Percentiles rank a stretch among this genome's conserved stretches.
Conservation (phyloP, 2,888 invertebrate genomes). For the Drosophila cracens region DNA sequence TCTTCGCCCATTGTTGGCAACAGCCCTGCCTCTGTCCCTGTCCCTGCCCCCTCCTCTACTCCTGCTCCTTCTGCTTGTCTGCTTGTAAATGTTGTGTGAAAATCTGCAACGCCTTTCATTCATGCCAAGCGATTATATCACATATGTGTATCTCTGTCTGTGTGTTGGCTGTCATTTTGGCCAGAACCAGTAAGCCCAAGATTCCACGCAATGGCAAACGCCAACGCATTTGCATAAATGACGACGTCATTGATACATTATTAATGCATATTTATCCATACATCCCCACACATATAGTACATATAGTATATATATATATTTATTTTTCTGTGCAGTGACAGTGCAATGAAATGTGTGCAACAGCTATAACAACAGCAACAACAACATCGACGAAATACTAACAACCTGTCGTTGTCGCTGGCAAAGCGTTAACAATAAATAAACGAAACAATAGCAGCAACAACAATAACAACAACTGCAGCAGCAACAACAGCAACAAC, state of each 20-base stretch:
- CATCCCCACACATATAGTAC: conserved; percentile 17
- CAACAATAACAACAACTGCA: conserved; percentile 38
- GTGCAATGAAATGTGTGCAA: conserved; percentile 73
- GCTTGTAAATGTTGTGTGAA: conserved; percentile 62
- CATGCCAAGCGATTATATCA: conserved; percentile 75
- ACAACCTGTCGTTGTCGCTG: conserved; percentile 79
- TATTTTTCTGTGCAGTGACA: conserved; percentile 50
- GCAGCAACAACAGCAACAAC: conserved; percentile 50
- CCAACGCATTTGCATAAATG: conserved; percentile 43
- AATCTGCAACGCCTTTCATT: conserved; percentile 78
- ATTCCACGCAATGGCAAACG: conserved; percentile 39
- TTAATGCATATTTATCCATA: conserved; percentile 30
- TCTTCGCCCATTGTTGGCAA: conserved; percentile 46
- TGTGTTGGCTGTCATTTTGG: conserved; percentile 75
- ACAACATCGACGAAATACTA: conserved; percentile 51
- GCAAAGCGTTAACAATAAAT: conserved; percentile 79
- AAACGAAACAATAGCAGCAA: conserved; percentile 62
- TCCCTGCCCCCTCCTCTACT: neutral
- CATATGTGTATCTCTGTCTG: conserved; percentile 32
- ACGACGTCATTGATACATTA: conserved; percentile 62
- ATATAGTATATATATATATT: conserved; percentile 17
- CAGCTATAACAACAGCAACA: conserved; percentile 31
- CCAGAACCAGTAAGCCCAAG: conserved; percentile 58
- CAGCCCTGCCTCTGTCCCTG: neutral
- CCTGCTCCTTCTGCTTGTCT: neutral